Evolutionary conservation across 2,113 vertebrate species (phyloP), one percentile per base, ranked within the genome.

Genomic region (Chlorodrepanis virens): DNA sequence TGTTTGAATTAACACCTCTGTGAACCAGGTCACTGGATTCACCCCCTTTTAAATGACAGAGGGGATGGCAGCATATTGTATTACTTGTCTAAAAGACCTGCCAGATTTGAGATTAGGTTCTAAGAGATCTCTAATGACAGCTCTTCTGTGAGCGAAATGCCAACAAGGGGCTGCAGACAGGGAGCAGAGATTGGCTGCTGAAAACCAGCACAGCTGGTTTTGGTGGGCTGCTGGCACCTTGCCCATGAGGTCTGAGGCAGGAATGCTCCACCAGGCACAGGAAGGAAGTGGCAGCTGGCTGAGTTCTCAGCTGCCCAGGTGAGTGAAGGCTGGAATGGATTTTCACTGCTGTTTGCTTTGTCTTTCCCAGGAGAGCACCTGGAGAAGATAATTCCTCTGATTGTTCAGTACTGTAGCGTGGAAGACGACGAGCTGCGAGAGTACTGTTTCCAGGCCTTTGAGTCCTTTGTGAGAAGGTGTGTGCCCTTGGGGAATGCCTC

Each of bases 391-490:
- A 98, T 99, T 78, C 99, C 99, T 24, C 96, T 99, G 93, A 97
- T 99, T 74, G 98, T 99, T 44, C 98, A 98, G 77, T 99, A 99
- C 97, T 99, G 98, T 83, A 97, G 95, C 0, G 97, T 99, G 91
- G 99, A 99, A 63, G 99, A 99, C 11, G 99, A 99, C 0, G 99
- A 99, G 94, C 98, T 99, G 61, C 98, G 98, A 10, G 99, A 99
- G 83, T 98, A 98, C 84, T 99, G 99, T 96, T 99, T 99, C 82
- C 99, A 99, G 94, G 99, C 99, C 45, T 98, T 99, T 1, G 99
- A 99, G 95, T 99, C 99, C 45, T 99, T 99, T 40, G 97, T 99
- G 87, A 98, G 98, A 96, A 87, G 84, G 84, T 87, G 47, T 53
- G 84, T 87, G n/a, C 23, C 99, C 37, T 99, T 99, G 54, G 45